Base-by-base conservation (phyloP, 2,797 vertebrate species). In the Kryptopterus vitreolus region DNA sequence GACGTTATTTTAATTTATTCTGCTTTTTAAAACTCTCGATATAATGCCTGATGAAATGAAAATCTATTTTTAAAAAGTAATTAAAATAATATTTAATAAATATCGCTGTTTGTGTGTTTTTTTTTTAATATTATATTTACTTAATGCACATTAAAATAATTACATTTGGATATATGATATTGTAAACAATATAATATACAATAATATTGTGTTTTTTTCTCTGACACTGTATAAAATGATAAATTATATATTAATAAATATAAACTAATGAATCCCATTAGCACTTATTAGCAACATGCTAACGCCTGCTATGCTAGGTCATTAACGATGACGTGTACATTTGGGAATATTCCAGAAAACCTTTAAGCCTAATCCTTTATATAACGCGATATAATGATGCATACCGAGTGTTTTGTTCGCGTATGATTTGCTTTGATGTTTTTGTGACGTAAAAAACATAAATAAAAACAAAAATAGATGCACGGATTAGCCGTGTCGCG, bases 31-130 rank as follows among this genome's bases (percentile, higher is more conserved):
- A 68, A 85, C 66, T n/a, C n/a, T n/a, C n/a, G n/a, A n/a, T n/a
- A n/a, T n/a, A 78, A 74, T 80, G 76, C 86, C 89, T 83, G 73
- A 68, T 86, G 52, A 81, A 81, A 81, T 57, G 12, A 88, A 65
- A 78, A 9, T 74, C 89, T 92, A 76, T 93, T 92, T 94, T 92
- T 93, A 91, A 90, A 87, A 79, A 73, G 90, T 84, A 0, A 10
- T 81, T 33, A 18, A 68, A 75, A 75, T 70, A 29, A 31, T 62
- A 77, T 53, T 50, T 57, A 69, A 24, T n/a, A 4, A 31, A 50
- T 22, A 15, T n/a, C 6, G 22, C 9, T 26, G 26, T 65, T 38
- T 38, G 1, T 52, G 18, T 35, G 59, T 16, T 3, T 62, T 11
- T 48, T 48, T 46, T 43, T 43, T 1, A 10, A 43, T 43, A 7